Evolutionary conservation across 2,888 invertebrate species (phyloP), one percentile per base, ranked within the genome.

Genomic region (Trissonchulus latispiculum): DNA sequence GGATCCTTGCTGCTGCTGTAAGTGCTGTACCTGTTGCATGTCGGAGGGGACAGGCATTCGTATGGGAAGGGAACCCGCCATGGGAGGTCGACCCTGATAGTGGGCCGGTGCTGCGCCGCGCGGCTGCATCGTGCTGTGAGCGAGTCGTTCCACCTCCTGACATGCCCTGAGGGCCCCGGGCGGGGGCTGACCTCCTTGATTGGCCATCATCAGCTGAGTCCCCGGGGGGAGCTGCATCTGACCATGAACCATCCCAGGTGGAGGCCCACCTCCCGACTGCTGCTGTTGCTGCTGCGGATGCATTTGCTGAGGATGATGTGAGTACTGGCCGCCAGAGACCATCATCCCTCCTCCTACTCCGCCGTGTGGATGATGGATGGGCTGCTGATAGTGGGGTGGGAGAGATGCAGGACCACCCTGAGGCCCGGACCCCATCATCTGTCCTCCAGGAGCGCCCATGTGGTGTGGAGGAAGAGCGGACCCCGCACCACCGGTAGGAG

Each of bases 261-360:
- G 8, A 15, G 48, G 48, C 48, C 48, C 48, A 48, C 48, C 48
- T 15, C 48, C 48, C 8, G 48, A 48, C n/a, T n/a, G n/a, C n/a
- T n/a, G n/a, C n/a, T n/a, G n/a, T n/a, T n/a, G n/a, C 48, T 8
- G 8, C 8, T 8, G 8, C 23, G 48, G 8, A 8, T 15, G 8
- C 48, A 48, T 48, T 84, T 18, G 73, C 72, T 70, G 67, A 33
- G 29, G 72, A 29, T 36, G 69, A 33, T 36, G 70, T 70, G 72
- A 70, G 36, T 67, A 69, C 72, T 71, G 73, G 35, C 76, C 73
- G 59, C 76, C 77, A 90, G 48, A 91, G 91, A 68, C 89, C 90
- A 83, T 91, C 92, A 82, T 94, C 93, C 66, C 93, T n/a, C n/a
- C n/a, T n/a, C n/a, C n/a, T 93, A 93, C 93, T 82, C 93, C 93